Evolutionary conservation across 2,888 invertebrate species (phyloP).

Genomic region (Andrena bucephala): DNA sequence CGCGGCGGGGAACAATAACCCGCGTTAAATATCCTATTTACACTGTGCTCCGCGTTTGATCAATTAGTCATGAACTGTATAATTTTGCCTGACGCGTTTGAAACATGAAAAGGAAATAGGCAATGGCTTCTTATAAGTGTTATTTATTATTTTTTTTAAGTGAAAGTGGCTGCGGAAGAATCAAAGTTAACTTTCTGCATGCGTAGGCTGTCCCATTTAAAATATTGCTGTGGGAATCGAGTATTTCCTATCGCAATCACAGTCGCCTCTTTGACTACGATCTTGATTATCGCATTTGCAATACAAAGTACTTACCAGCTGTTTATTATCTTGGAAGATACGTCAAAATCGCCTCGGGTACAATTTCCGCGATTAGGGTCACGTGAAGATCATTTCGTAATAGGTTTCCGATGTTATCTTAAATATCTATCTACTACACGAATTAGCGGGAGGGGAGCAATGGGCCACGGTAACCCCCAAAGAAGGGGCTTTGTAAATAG

Average conservation of each 20-base stretch:
- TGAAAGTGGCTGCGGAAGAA: background rate
- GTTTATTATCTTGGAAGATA: too few relatives aligned
- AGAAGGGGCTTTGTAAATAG: too few relatives aligned
- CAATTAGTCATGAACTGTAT: slow-evolving; percentile 33
- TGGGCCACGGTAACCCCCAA: too few relatives aligned
- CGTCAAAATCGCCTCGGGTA: too few relatives aligned
- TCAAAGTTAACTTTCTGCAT: background rate
- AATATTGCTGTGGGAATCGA: background rate
- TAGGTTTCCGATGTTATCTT: too few relatives aligned
- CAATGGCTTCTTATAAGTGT: background rate
- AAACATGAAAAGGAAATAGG: background rate
- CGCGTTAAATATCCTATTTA: slow-evolving; percentile 38
- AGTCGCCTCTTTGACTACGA: too few relatives aligned
- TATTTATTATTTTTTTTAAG: background rate
- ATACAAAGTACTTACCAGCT: too few relatives aligned
- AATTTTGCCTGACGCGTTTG: slow-evolving; percentile 1
- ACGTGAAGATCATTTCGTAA: too few relatives aligned
- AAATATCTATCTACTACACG: too few relatives aligned
- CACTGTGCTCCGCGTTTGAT: slow-evolving; percentile 27
- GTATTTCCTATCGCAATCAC: background rate
- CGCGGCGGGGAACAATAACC: slow-evolving; percentile 46
- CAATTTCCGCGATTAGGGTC: too few relatives aligned
- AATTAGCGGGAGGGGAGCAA: too few relatives aligned
- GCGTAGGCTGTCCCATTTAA: background rate
- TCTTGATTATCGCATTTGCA: too few relatives aligned